Evolutionary conservation across 2,888 invertebrate species (phyloP).

Genomic region (Aleiodes alternator): DNA sequence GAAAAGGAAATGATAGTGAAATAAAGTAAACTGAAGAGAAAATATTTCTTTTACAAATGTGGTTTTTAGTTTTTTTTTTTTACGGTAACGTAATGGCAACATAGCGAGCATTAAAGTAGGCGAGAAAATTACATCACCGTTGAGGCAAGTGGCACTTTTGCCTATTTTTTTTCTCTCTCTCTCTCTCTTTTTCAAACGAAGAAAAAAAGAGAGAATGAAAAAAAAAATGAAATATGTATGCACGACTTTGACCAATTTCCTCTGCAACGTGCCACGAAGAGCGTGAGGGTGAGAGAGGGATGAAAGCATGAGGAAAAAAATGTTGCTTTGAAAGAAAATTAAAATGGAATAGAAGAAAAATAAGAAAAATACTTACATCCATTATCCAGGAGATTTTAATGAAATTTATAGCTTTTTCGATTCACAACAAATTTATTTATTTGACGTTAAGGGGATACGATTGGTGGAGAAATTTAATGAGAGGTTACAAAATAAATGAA

Average conservation of each 20-base stretch:
- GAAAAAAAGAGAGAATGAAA: neutral
- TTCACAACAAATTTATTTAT: conserved; percentile 2
- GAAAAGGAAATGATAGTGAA: no score
- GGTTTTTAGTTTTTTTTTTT: conserved; percentile 10
- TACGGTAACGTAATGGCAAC: neutral
- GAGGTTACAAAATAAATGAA: neutral
- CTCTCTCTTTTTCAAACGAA: no score
- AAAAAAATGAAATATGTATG: conserved; percentile 16
- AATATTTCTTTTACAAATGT: neutral
- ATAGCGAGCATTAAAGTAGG: conserved; percentile 35
- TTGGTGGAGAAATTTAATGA: neutral
- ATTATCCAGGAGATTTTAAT: conserved; percentile 4
- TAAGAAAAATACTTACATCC: conserved; percentile 15
- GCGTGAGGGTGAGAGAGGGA: neutral
- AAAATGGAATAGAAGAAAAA: neutral
- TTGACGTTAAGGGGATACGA: neutral
- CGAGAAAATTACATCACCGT: conserved; percentile 31
- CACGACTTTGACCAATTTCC: conserved; percentile 14
- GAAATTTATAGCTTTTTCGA: neutral
- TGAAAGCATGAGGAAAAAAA: neutral
- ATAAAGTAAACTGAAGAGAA: conserved; percentile 4
- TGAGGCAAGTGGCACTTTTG: conserved; percentile 39
- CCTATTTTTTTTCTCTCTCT: conserved; percentile 21
- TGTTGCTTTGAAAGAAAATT: conserved; percentile 6
- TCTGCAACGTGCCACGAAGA: conserved; percentile 3